A percentile compares a stretch with the other conserved stretches of the same genome.
Conservation (phyloP, 2,797 vertebrate species). For the Zenarchopterus dispar region DNA sequence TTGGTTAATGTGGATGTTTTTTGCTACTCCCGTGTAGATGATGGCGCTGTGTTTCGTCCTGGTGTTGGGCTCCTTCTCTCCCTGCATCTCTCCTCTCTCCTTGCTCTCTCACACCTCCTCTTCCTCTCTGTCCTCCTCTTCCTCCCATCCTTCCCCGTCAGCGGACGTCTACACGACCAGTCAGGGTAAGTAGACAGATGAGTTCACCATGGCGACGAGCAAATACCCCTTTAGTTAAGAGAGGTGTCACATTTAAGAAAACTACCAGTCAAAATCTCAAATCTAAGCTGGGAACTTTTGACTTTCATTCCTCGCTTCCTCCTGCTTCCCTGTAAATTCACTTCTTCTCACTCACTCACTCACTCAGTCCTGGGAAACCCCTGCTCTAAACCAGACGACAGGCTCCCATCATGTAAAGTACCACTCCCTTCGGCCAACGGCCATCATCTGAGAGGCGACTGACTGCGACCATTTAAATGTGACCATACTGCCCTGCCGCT, state of each 20-base stretch:
- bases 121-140: constrained; percentile 82
- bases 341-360: constrained; percentile 22
- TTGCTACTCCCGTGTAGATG: constrained; percentile 82
- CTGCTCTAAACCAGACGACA: constrained; percentile 13
- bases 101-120: constrained; percentile 84
- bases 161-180: constrained; percentile 92
- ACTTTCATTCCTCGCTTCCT: neutral
- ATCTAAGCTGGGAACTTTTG: too few species aligned
- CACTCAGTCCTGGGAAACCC: constrained; percentile 20
- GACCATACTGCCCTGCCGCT: neutral
- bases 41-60: constrained; percentile 95
- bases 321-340: constrained; percentile 29
- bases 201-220: neutral
- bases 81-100: constrained; percentile 90
- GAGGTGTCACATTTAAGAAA: too few species aligned
- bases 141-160: constrained; percentile 81
- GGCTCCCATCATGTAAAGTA: constrained; percentile 11
- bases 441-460: constrained; percentile 1
- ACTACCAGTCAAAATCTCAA: too few species aligned
- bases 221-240: too few species aligned
- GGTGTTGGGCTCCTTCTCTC: constrained; percentile 94
- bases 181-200: constrained; percentile 86
- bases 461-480: neutral
- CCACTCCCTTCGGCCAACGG: constrained; percentile 18
- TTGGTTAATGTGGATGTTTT: neutral